Percentiles rank a stretch among this genome's conserved stretches.
Evolutionary conservation across 2,797 vertebrate genomes (phyloP).

Genomic region (Anguilla anguilla): DNA sequence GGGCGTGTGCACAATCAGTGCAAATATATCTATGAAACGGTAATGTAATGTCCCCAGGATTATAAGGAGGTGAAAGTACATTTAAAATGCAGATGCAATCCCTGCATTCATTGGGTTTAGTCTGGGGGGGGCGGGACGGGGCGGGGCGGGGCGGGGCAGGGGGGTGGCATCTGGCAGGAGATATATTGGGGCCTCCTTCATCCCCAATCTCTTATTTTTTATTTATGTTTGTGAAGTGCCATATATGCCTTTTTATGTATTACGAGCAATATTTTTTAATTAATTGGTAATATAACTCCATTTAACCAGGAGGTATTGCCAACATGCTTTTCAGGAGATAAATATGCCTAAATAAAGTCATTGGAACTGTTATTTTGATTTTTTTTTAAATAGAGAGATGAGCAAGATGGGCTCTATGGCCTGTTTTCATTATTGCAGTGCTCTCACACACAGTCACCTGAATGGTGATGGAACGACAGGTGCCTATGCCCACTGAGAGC

Average conservation of each 20-base stretch:
- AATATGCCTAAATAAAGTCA: not conserved
- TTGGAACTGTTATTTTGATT: not conserved
- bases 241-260: not conserved
- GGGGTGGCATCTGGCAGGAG: not conserved
- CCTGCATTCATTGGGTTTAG: slow-evolving; percentile 34
- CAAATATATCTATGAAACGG: slow-evolving; percentile 57
- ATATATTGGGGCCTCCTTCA: not conserved
- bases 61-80: slow-evolving; percentile 62
- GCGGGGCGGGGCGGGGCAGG: no score
- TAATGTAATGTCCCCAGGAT: slow-evolving; percentile 53
- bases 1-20: not conserved
- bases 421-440: not conserved
- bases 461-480: not conserved
- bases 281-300: not conserved
- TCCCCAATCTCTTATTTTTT: not conserved
- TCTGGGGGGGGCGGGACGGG: slow-evolving; percentile 36
- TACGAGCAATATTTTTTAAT: not conserved
- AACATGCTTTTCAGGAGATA: not conserved
- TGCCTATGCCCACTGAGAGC: not conserved
- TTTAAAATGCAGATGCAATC: slow-evolving; percentile 58
- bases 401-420: not conserved
- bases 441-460: not conserved
- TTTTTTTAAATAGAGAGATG: not conserved
- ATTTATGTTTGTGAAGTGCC: not conserved
- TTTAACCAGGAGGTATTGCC: not conserved